These are phyloP conservation scores for Panzeria rudis DNA, from an alignment of 2,888 invertebrate species.

Conservation along the genomic window DNA sequence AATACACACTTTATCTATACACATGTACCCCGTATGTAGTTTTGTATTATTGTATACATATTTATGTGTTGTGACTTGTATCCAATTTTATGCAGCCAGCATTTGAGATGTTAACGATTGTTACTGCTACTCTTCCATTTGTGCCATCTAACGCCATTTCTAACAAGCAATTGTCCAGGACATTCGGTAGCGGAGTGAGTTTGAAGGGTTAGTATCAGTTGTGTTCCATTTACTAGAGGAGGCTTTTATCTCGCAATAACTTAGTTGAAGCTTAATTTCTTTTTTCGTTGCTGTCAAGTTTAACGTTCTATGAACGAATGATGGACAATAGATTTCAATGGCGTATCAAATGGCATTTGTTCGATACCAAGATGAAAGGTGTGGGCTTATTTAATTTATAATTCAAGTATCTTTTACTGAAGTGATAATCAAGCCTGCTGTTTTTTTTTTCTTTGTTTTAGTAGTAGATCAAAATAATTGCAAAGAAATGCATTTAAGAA, in stretches of 20 bases:
- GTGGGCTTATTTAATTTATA: slow-evolving; percentile 38
- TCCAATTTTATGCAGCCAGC: slow-evolving; percentile 67
- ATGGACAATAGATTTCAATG: slow-evolving; percentile 66
- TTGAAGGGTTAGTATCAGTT: slow-evolving; percentile 50
- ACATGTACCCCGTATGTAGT: background rate
- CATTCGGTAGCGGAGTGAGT: slow-evolving; percentile 48
- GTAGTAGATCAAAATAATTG: background rate
- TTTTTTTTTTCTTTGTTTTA: background rate
- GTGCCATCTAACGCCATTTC: slow-evolving; percentile 56
- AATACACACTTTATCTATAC: background rate
- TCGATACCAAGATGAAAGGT: slow-evolving; percentile 45
- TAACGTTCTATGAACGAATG: slow-evolving; percentile 66
- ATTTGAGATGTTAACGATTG: slow-evolving; percentile 67
- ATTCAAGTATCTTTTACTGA: slow-evolving; percentile 26
- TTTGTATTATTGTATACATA: slow-evolving; percentile 6
- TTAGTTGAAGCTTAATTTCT: slow-evolving; percentile 68
- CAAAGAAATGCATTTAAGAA: background rate
- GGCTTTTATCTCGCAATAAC: slow-evolving; percentile 71
- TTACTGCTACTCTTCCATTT: slow-evolving; percentile 43
- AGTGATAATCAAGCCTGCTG: background rate
- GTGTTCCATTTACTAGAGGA: slow-evolving; percentile 62
- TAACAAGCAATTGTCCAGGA: slow-evolving; percentile 56
- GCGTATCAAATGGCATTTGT: slow-evolving; percentile 53
- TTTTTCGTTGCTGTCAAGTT: slow-evolving; percentile 69
- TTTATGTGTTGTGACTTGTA: slow-evolving; percentile 44